phyloP scores from a whole-genome alignment of 2,797 vertebrate species.

The Sphenopsis melanotis region DNA sequence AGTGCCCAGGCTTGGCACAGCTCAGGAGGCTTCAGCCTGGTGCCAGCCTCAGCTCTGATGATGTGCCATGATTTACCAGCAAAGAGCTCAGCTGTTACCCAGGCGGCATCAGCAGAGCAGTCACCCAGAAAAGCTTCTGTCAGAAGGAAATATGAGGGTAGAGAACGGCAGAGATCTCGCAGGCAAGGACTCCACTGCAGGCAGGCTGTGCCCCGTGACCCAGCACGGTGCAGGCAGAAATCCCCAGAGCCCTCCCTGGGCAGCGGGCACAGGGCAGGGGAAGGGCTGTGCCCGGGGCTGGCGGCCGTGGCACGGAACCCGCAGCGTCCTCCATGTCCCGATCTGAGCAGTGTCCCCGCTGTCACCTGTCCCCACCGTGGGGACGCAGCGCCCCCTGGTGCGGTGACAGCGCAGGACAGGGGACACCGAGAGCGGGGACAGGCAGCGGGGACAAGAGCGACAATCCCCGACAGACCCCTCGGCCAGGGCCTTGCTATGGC shows the following conservation, averaged over 20 bases:
- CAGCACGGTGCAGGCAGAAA: background rate
- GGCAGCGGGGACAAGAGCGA: background rate
- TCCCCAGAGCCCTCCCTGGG: background rate
- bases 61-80: constrained; percentile 55
- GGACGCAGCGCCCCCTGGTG: background rate
- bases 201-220: background rate
- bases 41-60: background rate
- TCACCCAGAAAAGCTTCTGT: constrained; percentile 62
- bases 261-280: background rate
- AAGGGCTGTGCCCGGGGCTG: background rate
- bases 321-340: background rate
- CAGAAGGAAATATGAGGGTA: background rate
- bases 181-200: constrained; percentile 13
- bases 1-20: background rate
- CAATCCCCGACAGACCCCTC: background rate
- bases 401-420: background rate
- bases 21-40: background rate
- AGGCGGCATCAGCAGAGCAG: constrained; percentile 56
- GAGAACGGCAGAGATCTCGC: constrained; percentile 29
- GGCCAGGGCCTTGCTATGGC: background rate
- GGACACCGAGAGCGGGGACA: background rate
- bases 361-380: background rate
- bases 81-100: constrained; percentile 57
- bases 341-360: accelerated
- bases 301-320: accelerated